A percentile compares a stretch with the other conserved stretches of the same genome.
phyloP scores from a whole-genome alignment of 2,113 vertebrate species.

The Apteryx mantelli region DNA sequence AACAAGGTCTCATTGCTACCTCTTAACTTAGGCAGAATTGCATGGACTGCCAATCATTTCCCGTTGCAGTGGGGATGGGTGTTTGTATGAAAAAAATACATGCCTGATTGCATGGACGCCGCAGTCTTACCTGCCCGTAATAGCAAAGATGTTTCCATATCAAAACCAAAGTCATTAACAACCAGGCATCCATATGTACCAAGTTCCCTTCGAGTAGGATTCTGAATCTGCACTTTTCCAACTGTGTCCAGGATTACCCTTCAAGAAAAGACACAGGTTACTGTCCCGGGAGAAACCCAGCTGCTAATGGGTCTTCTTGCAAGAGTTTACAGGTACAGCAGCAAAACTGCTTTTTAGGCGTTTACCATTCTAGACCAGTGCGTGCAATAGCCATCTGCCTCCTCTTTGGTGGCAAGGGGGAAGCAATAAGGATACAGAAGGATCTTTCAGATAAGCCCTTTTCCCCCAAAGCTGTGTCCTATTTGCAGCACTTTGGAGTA shows the following conservation, averaged over 20 bases:
- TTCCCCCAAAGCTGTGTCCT: background rate
- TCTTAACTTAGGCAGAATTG: background rate
- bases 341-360: background rate
- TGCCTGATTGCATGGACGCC: background rate
- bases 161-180: slow-evolving; percentile 78
- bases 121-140: slow-evolving; percentile 79
- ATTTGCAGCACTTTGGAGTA: background rate
- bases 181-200: slow-evolving; percentile 84
- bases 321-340: background rate
- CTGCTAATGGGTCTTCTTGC: background rate
- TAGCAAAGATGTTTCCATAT: slow-evolving; percentile 79
- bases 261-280: background rate
- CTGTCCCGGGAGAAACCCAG: background rate
- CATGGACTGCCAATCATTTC: background rate
- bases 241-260: slow-evolving; percentile 79
- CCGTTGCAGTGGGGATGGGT: background rate
- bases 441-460: background rate
- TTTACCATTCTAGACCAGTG: background rate
- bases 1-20: background rate
- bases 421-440: background rate
- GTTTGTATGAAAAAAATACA: background rate
- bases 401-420: background rate
- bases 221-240: slow-evolving; percentile 79
- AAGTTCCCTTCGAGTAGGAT: slow-evolving; percentile 77
- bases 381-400: background rate